Percentiles rank a stretch among this genome's conserved stretches.
Conservation (phyloP, 2,113 vertebrate species). For the Channa maculata region DNA sequence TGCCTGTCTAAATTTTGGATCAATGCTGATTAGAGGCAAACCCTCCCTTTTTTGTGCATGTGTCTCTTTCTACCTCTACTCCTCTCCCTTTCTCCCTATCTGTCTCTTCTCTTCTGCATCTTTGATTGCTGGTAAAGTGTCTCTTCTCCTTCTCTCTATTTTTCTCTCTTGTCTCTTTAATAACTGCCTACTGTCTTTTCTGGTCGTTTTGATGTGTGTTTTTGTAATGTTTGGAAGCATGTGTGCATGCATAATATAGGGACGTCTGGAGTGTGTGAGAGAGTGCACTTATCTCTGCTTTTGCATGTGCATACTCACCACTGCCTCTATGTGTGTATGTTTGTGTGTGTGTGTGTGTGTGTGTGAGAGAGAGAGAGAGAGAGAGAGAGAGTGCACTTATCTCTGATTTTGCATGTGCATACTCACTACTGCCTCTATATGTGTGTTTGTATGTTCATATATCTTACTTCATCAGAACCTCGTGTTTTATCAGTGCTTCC, state of each 20-base stretch:
- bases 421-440: no score
- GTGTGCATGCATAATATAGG: slow-evolving; percentile 61
- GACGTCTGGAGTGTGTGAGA: slow-evolving; percentile 38
- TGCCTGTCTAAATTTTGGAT: slow-evolving; percentile 80
- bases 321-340: slow-evolving; percentile 7
- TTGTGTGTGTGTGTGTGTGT: neutral
- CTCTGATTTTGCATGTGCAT: no score
- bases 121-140: slow-evolving; percentile 76
- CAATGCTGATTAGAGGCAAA: slow-evolving; percentile 76
- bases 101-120: slow-evolving; percentile 47
- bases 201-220: slow-evolving; percentile 75
- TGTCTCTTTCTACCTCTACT: slow-evolving; percentile 11
- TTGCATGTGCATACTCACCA: slow-evolving; percentile 4
- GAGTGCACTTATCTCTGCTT: slow-evolving; percentile 31
- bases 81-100: slow-evolving; percentile 19
- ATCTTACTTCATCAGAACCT: slow-evolving; percentile 39
- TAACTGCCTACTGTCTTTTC: slow-evolving; percentile 75
- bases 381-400: no score
- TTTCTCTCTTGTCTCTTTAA: slow-evolving; percentile 76
- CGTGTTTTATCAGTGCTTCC: slow-evolving; percentile 28
- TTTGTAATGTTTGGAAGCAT: slow-evolving; percentile 71
- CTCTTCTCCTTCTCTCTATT: slow-evolving; percentile 64
- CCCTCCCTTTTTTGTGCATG: slow-evolving; percentile 26
- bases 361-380: no score
- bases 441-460: neutral